Evolutionary conservation across 2,113 vertebrate species (phyloP), one percentile per base, ranked within the genome.

Genomic region (Hippocampus barbouri): DNA sequence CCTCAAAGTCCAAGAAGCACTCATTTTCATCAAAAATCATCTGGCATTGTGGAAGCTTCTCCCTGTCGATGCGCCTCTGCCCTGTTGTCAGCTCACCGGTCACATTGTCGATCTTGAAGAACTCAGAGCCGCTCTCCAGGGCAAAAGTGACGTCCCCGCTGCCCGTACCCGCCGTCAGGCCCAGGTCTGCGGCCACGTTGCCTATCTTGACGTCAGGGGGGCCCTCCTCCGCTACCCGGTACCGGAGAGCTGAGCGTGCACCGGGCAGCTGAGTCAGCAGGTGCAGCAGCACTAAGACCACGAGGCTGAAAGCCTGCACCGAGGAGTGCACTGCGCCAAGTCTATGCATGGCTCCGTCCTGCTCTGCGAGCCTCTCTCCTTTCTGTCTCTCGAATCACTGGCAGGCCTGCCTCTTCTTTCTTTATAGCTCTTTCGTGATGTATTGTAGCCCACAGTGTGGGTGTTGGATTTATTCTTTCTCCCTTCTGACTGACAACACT

Each of bases 1-100:
- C 95, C 81, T 99, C 97, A 85, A 98, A 98, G 93, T 98, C 95
- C 86, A 98, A 75, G 92, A 98, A 97, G 65, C 96, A 98, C 88
- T 98, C 97, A 18, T 98, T 98, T 83, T 98, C 97, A 76, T 98
- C 97, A 90, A 98, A 98, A 83, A 98, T 98, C 96, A 97, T 97
- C 92, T 98, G 95, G 87, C 97, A 98, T 92, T 98, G 96, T 51
- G 94, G 92, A 61, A 98, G 93, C 91, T 97, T 98, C 88, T 98
- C 97, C 30, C 97, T 91, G 94, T 98, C 97, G 38, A 98, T 96
- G 87, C 96, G 94, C 83, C 94, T 84, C 60, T 93, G 91, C 67
- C 94, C 94, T 3, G 97, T 98, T 60, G 95, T 97, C 90, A 98
- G 93, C 91, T 98, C 96, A 27, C 96, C 96, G 7, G 97, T 98